Evolutionary conservation across 2,797 vertebrate species (phyloP).

Genomic region (Poecile montanus): DNA sequence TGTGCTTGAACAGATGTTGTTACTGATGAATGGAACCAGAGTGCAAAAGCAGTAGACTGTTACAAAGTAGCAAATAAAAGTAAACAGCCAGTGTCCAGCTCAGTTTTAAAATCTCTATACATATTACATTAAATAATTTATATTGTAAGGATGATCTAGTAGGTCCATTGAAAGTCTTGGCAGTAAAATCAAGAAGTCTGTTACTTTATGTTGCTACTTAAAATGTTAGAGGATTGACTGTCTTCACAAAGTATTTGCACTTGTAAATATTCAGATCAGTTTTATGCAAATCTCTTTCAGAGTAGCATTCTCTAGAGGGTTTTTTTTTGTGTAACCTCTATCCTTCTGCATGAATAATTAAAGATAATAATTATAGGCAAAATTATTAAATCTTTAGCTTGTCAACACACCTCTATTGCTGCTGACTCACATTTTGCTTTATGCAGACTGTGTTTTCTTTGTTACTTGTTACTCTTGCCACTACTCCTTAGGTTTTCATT

Average conservation of each 20-base stretch:
- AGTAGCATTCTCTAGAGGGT: neutral
- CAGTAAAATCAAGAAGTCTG: slow-evolving; percentile 3
- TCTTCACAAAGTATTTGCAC: neutral
- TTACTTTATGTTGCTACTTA: neutral
- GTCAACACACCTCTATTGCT: neutral
- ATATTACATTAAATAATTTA: neutral
- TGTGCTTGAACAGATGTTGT: neutral
- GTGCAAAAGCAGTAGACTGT: neutral
- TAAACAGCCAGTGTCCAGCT: neutral
- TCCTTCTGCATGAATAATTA: neutral
- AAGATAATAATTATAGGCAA: neutral
- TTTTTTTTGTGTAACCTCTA: neutral
- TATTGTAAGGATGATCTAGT: neutral
- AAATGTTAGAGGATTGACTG: neutral
- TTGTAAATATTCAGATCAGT: neutral
- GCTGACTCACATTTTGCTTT: neutral
- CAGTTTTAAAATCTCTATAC: neutral
- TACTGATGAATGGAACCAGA: neutral
- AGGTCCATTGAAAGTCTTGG: neutral
- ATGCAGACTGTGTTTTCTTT: neutral
- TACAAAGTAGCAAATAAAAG: slow-evolving; percentile 2
- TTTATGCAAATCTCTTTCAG: neutral
- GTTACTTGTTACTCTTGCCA: neutral
- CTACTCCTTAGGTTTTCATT: neutral
- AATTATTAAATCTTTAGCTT: neutral